Evolutionary conservation across 2,888 invertebrate genomes (phyloP), one percentile per base, ranked within the genome.

Genomic region (Myathropa florea): DNA sequence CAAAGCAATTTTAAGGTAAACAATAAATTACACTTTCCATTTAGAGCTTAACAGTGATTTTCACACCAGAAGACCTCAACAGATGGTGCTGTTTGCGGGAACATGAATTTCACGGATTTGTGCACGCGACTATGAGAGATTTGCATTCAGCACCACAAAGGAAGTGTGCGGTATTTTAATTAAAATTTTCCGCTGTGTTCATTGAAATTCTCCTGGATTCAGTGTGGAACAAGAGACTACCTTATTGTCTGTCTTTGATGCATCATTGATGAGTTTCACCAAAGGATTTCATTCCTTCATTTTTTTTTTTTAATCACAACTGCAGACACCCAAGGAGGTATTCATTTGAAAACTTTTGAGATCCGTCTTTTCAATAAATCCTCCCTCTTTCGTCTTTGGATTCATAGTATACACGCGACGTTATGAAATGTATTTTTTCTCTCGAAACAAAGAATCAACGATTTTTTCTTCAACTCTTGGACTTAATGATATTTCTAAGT

Each of bases 81-180:
- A 61, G 61, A 18, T 10, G 26, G 7, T 23, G 12, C 0, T 59
- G 24, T 39, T 67, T 28, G 21, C 21, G n/a, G 53, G 14, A 6
- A 39, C 10, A 68, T 33, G 39, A 9, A 46, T 9, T 3, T 24
- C 10, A n/a, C 28, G 21, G 3, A 21, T 28, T 26, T 55, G 59
- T 30, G 36, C 23, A 72, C 72, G 12, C 33, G 33, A 33, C 33
- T 12, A 64, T 24, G 55, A 63, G n/a, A 64, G 73, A 73, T 73
- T 73, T 73, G 36, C 73, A 73, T 64, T 63, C 72, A 63, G 61
- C 53, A 9, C 60, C n/a, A 72, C 63, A 72, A 72, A 30, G 53
- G 53, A 46, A 63, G 30, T 28, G 30, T 61, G 72, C 53, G 72
- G 61, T 53, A 72, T 72, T 72, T 72, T 72, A 72, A 72, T 72